Percentiles rank a stretch among this genome's conserved stretches.
Evolutionary conservation across 2,888 invertebrate species (phyloP).

Genomic region (Anoncus sp.): DNA sequence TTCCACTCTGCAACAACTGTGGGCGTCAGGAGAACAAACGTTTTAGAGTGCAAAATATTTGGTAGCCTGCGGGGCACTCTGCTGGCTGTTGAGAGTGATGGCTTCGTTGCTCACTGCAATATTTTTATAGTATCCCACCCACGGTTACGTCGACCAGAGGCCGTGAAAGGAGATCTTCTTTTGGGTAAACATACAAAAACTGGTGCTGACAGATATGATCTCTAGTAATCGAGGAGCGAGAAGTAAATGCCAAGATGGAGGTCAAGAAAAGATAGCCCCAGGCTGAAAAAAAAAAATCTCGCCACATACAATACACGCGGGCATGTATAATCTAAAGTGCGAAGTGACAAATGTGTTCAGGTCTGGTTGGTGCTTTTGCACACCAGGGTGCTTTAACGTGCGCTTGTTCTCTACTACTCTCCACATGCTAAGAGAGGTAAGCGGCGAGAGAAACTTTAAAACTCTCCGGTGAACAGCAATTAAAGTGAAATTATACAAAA

Average conservation of each 20-base stretch:
- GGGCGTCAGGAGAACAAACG: constrained; percentile 36
- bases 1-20: constrained; percentile 31
- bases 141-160: constrained; percentile 15
- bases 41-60: constrained; percentile 57
- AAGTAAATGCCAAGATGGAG: constrained; percentile 19
- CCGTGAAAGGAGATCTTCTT: constrained; percentile 49
- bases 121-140: constrained; percentile 52
- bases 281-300: constrained; percentile 27
- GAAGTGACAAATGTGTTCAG: constrained; percentile 47
- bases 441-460: constrained; percentile 72
- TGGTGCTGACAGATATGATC: constrained; percentile 58
- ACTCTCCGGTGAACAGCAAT: constrained; percentile 76
- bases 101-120: constrained; percentile 43
- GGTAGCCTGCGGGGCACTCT: constrained; percentile 24
- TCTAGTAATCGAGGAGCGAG: constrained; percentile 52
- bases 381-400: constrained; percentile 38
- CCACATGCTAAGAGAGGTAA: constrained; percentile 53
- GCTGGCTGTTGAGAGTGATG: constrained; percentile 41
- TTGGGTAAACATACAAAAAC: constrained; percentile 49
- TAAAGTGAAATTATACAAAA: constrained; percentile 80
- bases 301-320: constrained; percentile 14
- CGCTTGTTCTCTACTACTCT: constrained; percentile 15
- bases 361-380: constrained; percentile 48
- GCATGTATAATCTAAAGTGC: constrained; percentile 31
- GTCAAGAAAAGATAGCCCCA: constrained; percentile 27